phyloP scores from a whole-genome alignment of 2,888 invertebrate genomes.

The Chrysomela aeneicollis region DNA sequence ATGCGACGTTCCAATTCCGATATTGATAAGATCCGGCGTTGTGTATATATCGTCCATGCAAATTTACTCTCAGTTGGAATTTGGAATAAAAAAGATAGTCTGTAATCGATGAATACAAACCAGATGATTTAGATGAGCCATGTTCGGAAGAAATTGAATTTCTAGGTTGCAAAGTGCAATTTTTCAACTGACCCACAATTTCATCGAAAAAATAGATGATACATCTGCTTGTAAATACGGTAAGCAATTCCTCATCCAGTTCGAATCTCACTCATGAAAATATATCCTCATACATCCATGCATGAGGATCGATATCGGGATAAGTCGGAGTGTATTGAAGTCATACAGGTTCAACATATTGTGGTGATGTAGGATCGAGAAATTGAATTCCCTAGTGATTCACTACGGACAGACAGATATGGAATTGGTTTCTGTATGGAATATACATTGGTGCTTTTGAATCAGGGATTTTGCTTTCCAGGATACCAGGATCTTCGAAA shows the following conservation, averaged over 20 bases:
- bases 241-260: neutral
- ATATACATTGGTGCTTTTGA: neutral
- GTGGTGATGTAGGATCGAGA: constrained; percentile 1
- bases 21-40: constrained; percentile 24
- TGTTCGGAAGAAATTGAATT: no score
- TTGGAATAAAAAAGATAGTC: no score
- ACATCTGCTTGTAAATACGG: neutral
- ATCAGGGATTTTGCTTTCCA: no score
- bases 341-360: neutral
- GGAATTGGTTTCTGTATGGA: neutral
- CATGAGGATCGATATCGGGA: constrained; percentile 3
- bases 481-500: no score
- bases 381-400: neutral
- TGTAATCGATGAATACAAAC: no score
- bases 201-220: no score
- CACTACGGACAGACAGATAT: neutral
- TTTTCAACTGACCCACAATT: no score
- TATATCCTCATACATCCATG: constrained; percentile 5
- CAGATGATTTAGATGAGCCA: no score
- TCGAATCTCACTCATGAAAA: neutral
- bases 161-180: no score
- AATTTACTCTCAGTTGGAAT: constrained; percentile 12
- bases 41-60: constrained; percentile 26
- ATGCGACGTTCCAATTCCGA: constrained; percentile 24
- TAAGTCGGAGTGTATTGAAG: neutral